Evolutionary conservation across 2,888 invertebrate species (phyloP).

Genomic region (Branchellion lobata): DNA sequence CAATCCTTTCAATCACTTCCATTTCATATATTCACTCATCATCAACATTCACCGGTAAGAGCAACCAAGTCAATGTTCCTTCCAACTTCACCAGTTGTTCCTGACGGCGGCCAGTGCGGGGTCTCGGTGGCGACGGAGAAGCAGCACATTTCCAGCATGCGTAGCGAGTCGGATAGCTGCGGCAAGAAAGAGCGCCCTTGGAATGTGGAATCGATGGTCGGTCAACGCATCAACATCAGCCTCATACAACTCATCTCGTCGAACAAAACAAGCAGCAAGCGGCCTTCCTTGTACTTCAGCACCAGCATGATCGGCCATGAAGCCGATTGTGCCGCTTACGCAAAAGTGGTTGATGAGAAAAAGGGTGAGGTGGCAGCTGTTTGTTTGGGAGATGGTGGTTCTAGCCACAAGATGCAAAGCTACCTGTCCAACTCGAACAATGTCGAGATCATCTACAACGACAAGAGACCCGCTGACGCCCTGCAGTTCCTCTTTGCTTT

Average conservation of each 20-base stretch:
- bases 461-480: not conserved
- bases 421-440: not conserved
- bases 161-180: not conserved
- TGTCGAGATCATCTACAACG: not conserved
- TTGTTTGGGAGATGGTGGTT: not conserved
- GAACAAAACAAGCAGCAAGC: not conserved
- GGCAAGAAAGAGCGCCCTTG: slow-evolving; percentile 31
- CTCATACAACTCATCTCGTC: slow-evolving; percentile 26
- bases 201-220: slow-evolving; percentile 10
- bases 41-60: no score
- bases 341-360: not conserved
- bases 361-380: not conserved
- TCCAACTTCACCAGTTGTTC: slow-evolving; percentile 10
- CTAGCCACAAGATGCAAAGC: not conserved
- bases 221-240: slow-evolving; percentile 34
- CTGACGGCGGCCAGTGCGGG: not conserved
- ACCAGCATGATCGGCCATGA: not conserved
- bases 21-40: no score
- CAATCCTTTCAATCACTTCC: no score
- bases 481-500: slow-evolving; percentile 4
- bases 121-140: slow-evolving; percentile 3
- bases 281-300: not conserved
- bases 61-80: no score
- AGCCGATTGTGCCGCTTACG: not conserved
- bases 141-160: slow-evolving; percentile 27